phyloP scores from a whole-genome alignment of 2,797 vertebrate species.

The Ctenopoma kingsleyae region DNA sequence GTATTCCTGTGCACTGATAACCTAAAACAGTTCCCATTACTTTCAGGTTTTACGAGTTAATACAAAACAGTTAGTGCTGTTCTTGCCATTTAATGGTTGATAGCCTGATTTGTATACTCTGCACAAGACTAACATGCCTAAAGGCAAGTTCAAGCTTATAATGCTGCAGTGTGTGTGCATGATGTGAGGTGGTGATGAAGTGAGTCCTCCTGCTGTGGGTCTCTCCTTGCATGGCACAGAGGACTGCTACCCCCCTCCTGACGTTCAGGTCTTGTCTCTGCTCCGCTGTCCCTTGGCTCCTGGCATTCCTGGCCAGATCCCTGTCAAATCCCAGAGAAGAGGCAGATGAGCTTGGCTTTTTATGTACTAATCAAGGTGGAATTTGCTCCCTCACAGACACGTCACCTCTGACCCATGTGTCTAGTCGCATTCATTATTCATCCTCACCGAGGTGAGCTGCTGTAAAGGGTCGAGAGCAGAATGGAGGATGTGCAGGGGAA shows the following conservation, averaged over 20 bases:
- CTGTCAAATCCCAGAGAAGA: slow-evolving; percentile 80
- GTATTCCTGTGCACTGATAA: slow-evolving; percentile 28
- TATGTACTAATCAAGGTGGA: slow-evolving; percentile 89
- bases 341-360: slow-evolving; percentile 85
- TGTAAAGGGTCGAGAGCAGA: slow-evolving; percentile 71
- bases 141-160: slow-evolving; percentile 55
- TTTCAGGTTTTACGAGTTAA: slow-evolving; percentile 48
- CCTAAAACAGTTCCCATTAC: slow-evolving; percentile 52
- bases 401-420: slow-evolving; percentile 83
- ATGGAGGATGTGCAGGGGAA: slow-evolving; percentile 55
- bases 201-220: slow-evolving; percentile 62
- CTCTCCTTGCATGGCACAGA: slow-evolving; percentile 66
- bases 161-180: slow-evolving; percentile 48
- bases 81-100: slow-evolving; percentile 42
- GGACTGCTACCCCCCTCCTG: slow-evolving; percentile 33
- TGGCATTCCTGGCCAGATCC: slow-evolving; percentile 74
- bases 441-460: slow-evolving; percentile 79
- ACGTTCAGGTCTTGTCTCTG: slow-evolving; percentile 44
- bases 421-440: slow-evolving; percentile 88
- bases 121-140: slow-evolving; percentile 48
- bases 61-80: slow-evolving; percentile 39
- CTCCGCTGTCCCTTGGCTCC: slow-evolving; percentile 62
- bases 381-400: slow-evolving; percentile 86
- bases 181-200: slow-evolving; percentile 69
- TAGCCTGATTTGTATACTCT: slow-evolving; percentile 64